phyloP scores from a whole-genome alignment of 2,888 invertebrate genomes.

The Cheilosia scutellata region DNA sequence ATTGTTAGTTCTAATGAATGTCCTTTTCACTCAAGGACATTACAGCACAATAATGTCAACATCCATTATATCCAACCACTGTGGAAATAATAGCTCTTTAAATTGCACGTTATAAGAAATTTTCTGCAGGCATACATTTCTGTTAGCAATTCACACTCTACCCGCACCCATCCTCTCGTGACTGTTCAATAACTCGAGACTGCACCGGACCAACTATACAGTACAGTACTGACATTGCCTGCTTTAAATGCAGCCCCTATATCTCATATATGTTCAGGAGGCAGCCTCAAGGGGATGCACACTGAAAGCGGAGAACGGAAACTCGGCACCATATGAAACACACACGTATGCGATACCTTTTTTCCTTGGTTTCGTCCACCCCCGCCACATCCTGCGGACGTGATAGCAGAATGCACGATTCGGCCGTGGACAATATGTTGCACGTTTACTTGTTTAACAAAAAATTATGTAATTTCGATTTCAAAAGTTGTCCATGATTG shows the following conservation, averaged over 20 bases:
- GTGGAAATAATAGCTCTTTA: conserved; percentile 74
- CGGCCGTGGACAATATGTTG: conserved; percentile 46
- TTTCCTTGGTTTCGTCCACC: conserved; percentile 36
- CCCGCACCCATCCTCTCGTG: conserved; percentile 15
- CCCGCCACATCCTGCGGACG: conserved; percentile 54
- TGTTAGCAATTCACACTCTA: conserved; percentile 66
- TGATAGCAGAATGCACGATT: conserved; percentile 27
- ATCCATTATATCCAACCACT: conserved; percentile 73
- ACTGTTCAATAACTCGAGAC: conserved; percentile 68
- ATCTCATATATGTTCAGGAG: background rate
- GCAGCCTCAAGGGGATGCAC: conserved; percentile 32
- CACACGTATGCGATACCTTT: conserved; percentile 32
- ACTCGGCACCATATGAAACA: conserved; percentile 9
- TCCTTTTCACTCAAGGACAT: conserved; percentile 72
- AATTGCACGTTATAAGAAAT: conserved; percentile 73
- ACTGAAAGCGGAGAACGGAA: conserved; percentile 35
- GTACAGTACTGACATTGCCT: conserved; percentile 17
- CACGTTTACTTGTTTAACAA: conserved; percentile 68
- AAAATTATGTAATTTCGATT: conserved; percentile 74
- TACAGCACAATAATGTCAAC: conserved; percentile 75
- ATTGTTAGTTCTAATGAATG: conserved; percentile 70
- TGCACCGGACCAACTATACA: conserved; percentile 35
- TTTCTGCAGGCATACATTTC: conserved; percentile 68
- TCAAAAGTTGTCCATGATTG: conserved; percentile 62
- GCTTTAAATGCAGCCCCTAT: conserved; percentile 36